Conservation (phyloP, 2,797 vertebrate species). For the Alectoris magna region DNA sequence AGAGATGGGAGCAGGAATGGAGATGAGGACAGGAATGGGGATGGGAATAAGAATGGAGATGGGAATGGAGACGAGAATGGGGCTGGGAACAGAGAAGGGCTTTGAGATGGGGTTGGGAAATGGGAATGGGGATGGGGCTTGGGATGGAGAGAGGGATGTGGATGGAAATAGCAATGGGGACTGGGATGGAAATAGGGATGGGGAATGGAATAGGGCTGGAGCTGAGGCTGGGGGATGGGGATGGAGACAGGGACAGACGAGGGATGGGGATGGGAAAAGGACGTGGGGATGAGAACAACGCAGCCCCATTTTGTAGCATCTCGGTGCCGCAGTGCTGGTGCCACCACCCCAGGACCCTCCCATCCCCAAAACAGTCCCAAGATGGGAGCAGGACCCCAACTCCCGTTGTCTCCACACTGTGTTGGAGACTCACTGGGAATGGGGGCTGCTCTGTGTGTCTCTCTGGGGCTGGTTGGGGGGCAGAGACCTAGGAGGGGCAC, state of each 20-base stretch:
- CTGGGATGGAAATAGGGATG: background rate
- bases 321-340: background rate
- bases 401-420: rapidly evolving
- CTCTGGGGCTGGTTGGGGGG: background rate
- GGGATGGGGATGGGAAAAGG: rapidly evolving
- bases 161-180: background rate
- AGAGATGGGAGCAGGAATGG: background rate
- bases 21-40: too few relatives aligned
- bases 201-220: rapidly evolving
- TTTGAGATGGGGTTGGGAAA: background rate
- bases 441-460: background rate
- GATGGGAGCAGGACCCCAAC: background rate
- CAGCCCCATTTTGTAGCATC: background rate
- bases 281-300: background rate
- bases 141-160: background rate
- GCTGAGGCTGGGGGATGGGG: background rate
- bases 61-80: background rate
- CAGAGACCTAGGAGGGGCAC: too few relatives aligned
- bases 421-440: background rate
- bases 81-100: background rate
- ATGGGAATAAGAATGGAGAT: background rate
- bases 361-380: background rate
- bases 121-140: rapidly evolving
- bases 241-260: background rate
- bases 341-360: background rate